Base-by-base conservation (phyloP, 2,113 vertebrate species). In the Festucalex cinctus region DNA sequence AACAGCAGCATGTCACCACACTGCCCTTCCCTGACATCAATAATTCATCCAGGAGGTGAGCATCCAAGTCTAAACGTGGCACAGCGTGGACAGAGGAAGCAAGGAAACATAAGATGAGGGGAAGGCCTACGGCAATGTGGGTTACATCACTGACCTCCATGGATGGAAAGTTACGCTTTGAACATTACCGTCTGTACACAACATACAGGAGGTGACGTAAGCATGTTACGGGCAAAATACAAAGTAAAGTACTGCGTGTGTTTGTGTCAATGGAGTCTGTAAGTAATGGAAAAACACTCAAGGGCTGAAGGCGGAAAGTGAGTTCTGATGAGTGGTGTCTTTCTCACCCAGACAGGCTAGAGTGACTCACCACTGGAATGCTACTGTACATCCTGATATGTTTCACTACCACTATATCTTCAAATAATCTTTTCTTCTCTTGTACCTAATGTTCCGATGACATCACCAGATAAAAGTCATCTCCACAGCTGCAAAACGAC, bases 11-110 rank as follows among this genome's bases (percentile, higher is more conserved):
- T 28, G 66, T 63, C 20, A 59, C 57, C 60, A 41, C 53, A 46
- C 68, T 77, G 69, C 73, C 79, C 84, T 84, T 82, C 69, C 61
- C 62, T 48, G 43, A 72, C 72, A 90, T 90, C 60, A 88, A 91
- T 90, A 71, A 90, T 89, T 86, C 69, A 90, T 76, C 80, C 81
- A 68, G 78, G 75, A 83, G 60, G 67, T 76, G 73, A 80, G 60
- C 65, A 78, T 82, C 79, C 67, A 46, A 58, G 51, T 80, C 77
- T 79, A 73, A 74, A 83, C 62, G 63, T 59, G 81, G 69, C 39
- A 39, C 41, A 36, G 65, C 28, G 65, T 9, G 68, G 62, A 66
- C 37, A 71, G 37, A 75, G 35, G 56, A 65, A 76, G 61, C 9
- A 43, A 49, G 36, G 64, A 59, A 64, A 76, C 53, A 48, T 51